Conservation (phyloP, 2,797 vertebrate species). For the Delichon dasypus region DNA sequence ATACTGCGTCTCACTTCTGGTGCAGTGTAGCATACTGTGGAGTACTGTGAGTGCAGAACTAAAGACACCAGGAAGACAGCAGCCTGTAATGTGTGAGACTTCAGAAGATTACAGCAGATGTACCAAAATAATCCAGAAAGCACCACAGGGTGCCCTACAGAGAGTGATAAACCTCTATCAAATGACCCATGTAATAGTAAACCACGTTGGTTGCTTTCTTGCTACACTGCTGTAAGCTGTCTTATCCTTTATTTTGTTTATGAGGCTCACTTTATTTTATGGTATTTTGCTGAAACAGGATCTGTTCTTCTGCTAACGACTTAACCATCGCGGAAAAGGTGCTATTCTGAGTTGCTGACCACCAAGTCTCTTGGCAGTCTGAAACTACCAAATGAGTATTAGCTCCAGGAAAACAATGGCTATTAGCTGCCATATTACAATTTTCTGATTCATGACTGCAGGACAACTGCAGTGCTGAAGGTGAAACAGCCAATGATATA, state of each 20-base stretch:
- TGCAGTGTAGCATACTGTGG: slow-evolving; percentile 22
- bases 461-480: neutral
- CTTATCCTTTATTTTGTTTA: neutral
- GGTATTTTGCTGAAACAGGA: slow-evolving; percentile 10
- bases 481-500: neutral
- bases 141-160: neutral
- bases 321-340: slow-evolving; percentile 16
- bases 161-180: neutral
- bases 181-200: neutral
- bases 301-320: neutral
- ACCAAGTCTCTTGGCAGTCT: neutral
- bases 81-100: neutral
- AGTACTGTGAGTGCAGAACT: slow-evolving; percentile 1
- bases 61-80: slow-evolving; percentile 4
- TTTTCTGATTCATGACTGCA: neutral
- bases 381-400: neutral
- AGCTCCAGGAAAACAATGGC: neutral
- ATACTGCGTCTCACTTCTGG: slow-evolving; percentile 21
- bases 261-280: neutral
- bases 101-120: slow-evolving; percentile 12
- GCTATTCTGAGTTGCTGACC: slow-evolving; percentile 21
- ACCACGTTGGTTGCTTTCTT: neutral
- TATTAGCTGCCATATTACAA: neutral
- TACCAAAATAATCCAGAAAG: slow-evolving; percentile 13
- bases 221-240: neutral